Evolutionary conservation across 2,888 invertebrate genomes (phyloP), one percentile per base, ranked within the genome.

Genomic region (Ormyrus labotus): DNA sequence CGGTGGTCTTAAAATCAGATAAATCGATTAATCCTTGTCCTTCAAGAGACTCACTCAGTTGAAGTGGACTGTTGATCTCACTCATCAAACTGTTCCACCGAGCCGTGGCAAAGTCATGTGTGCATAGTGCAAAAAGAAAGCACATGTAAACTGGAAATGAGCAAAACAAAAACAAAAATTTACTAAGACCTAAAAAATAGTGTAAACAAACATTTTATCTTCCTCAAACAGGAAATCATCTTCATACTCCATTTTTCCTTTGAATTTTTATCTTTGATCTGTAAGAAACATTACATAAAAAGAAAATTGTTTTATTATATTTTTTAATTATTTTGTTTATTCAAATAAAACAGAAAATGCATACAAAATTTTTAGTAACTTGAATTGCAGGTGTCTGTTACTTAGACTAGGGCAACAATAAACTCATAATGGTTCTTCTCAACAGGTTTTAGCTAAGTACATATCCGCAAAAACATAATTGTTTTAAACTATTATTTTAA

Each of bases 151-250:
- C 75, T 81, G 61, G 58, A 69, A 82, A 73, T 68, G 69, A 64
- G 64, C 70, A 77, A 81, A 34, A 76, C 60, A 82, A 83, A 82
- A 82, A 77, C 78, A 77, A 80, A 79, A 78, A 83, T 69, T 74
- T 58, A 80, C 77, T 82, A 83, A 82, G 50, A 81, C 57, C 57
- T 78, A 74, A 4, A 71, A 63, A 48, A 73, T 81, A 53, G 63
- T 48, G 48, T 34, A 69, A 88, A 90, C 90, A 85, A 89, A 91
- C 90, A 90, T 91, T 87, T 90, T 91, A 83, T 91, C 90, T 80
- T 91, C 90, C 78, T 91, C 90, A 78, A 89, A 90, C 84, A 90
- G 90, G 84, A 90, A 90, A 81, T 91, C 90, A 70, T 90, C 90
- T 69, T 90, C 90, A 81, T 87, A 90, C 69, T 91, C 90, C 89